A percentile compares a stretch with the other conserved stretches of the same genome.
phyloP scores from a whole-genome alignment of 2,113 vertebrate genomes.

The Bettongia penicillata region DNA sequence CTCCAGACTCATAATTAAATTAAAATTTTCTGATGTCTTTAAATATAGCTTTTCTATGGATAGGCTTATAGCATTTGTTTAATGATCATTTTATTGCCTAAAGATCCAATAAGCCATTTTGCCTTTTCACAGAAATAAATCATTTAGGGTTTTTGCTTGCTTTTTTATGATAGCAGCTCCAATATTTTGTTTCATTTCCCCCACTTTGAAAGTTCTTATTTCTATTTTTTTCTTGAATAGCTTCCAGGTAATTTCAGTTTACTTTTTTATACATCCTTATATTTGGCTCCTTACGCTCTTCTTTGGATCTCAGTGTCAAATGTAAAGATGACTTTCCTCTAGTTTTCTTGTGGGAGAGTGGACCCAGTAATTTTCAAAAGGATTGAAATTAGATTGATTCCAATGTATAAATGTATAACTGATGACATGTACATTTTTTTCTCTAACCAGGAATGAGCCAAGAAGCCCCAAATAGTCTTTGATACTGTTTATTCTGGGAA shows the following conservation, averaged over 20 bases:
- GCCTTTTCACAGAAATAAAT: slow-evolving; percentile 1
- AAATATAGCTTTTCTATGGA: slow-evolving; percentile 38
- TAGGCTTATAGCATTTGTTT: slow-evolving; percentile 31
- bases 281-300: not conserved
- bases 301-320: not conserved
- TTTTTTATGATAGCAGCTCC: slow-evolving; percentile 17
- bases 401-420: not conserved
- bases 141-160: not conserved
- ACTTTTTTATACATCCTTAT: not conserved
- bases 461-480: not conserved
- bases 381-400: not conserved
- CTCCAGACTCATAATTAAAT: slow-evolving; percentile 55
- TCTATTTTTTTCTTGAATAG: not conserved
- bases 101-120: not conserved
- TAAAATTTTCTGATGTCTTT: slow-evolving; percentile 31
- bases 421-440: not conserved
- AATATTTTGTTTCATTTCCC: slow-evolving; percentile 6
- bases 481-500: not conserved
- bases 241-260: not conserved
- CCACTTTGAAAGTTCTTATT: slow-evolving; percentile 16
- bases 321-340: not conserved
- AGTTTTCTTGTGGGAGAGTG: not conserved
- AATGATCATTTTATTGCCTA: slow-evolving; percentile 13
- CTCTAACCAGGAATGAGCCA: not conserved
- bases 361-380: too few species aligned